Base-by-base conservation (phyloP, 2,113 vertebrate species). In the Phylloscopus trochilus region DNA sequence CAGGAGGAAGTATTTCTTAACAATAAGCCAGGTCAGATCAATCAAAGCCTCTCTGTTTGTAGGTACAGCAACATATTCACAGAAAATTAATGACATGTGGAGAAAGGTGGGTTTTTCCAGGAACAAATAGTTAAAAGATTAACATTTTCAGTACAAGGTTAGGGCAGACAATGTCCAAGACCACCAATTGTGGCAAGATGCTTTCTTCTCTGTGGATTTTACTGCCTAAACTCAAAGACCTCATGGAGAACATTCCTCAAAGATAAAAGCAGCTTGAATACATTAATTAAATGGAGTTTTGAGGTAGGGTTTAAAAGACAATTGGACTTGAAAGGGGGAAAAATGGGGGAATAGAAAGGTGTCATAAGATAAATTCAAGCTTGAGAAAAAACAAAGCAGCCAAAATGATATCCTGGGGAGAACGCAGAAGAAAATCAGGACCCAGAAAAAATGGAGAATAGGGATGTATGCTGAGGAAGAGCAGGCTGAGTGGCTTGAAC, bases 381-480 rank as follows among this genome's bases (percentile, higher is more conserved):
- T 17, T 70, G 46, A 74, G 44, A 35, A 58, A 74, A 92, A 93
- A 8, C 19, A 79, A 68, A 82, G 74, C 60, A 11, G 16, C 21
- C 26, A 58, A n/a, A 92, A 70, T 0, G 1, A n/a, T 69, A 13
- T 68, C 23, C 10, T 46, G 53, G 13, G 47, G 41, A 84, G 33
- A 51, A 72, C 4, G 27, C 9, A 26, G 46, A 83, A 83, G 28
- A 83, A 83, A 84, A 55, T 20, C 28, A 66, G 22, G n/a, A 49
- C 9, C 21, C 28, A 76, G 72, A 27, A 88, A 53, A 49, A 73
- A 49, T 26, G 2, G 2, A 62, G 43, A 72, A n/a, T 28, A 55
- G 22, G 10, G 39, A 16, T 0, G 0, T 49, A 19, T 12, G 19
- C 11, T 69, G 43, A 77, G 51, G 37, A 66, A 63, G 16, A 82